Evolutionary conservation across 2,797 vertebrate genomes (phyloP).

Genomic region (Pterois miles): DNA sequence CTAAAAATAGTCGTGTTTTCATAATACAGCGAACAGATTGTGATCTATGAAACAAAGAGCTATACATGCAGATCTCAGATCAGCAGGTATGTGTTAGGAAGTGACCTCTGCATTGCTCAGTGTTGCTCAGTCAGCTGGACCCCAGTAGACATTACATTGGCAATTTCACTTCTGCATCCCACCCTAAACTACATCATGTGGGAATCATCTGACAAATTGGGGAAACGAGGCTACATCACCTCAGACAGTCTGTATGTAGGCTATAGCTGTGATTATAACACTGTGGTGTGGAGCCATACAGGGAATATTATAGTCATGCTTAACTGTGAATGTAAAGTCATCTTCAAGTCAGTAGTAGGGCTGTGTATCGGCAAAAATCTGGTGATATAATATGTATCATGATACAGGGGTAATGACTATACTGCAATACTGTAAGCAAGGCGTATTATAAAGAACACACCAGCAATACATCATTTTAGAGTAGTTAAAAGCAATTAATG

Average conservation of each 20-base stretch:
- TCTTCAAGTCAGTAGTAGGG: neutral
- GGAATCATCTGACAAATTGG: neutral
- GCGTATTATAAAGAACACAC: no score
- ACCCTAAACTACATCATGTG: neutral
- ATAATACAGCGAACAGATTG: neutral
- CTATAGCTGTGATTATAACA: neutral
- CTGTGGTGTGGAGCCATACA: rapidly evolving
- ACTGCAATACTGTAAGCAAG: no score
- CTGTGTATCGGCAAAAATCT: no score
- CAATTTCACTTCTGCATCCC: constrained; percentile 68
- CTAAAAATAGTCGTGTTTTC: constrained; percentile 50
- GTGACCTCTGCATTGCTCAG: constrained; percentile 16
- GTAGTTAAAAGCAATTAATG: no score
- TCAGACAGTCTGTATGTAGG: neutral
- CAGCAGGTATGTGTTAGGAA: neutral
- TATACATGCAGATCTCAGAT: neutral
- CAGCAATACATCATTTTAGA: no score
- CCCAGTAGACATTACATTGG: constrained; percentile 35
- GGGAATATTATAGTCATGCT: neutral
- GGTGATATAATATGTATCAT: no score
- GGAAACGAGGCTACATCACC: neutral
- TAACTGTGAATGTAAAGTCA: neutral
- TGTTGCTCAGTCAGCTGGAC: constrained; percentile 1
- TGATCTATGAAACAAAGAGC: constrained; percentile 14
- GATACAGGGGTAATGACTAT: no score